A percentile compares a stretch with the other conserved stretches of the same genome.
Conservation (phyloP, 1,140 invertebrate genomes). For the Tenebrio molitor region DNA sequence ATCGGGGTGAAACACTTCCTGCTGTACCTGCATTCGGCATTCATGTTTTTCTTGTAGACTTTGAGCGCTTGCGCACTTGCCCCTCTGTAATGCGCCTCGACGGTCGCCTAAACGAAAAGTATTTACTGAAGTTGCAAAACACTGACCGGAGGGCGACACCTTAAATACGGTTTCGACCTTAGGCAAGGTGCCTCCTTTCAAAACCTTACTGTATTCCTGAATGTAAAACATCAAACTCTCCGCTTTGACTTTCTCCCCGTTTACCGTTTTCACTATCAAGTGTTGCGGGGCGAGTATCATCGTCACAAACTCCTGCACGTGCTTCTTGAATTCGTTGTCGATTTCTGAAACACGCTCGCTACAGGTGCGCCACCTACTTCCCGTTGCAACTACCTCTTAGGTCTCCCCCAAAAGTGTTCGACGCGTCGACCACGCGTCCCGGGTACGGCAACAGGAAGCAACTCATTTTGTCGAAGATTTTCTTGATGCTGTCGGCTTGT, state of each 20-base stretch:
- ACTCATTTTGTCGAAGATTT: background rate
- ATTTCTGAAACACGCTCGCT: background rate
- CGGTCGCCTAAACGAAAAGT: slow-evolving; percentile 7
- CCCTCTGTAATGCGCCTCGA: background rate
- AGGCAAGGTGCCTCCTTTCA: background rate
- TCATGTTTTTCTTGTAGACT: slow-evolving; percentile 2
- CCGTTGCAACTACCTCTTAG: background rate
- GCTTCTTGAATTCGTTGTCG: background rate
- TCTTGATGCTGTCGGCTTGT: background rate
- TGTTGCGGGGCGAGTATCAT: slow-evolving; percentile 3
- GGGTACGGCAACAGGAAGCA: slow-evolving; percentile 18
- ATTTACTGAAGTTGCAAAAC: background rate
- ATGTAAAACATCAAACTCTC: background rate
- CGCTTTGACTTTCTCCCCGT: slow-evolving; percentile 1
- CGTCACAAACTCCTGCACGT: background rate
- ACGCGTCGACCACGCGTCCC: slow-evolving; percentile 6
- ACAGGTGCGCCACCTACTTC: too few relatives aligned
- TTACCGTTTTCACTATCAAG: slow-evolving; percentile 1
- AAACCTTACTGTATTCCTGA: background rate
- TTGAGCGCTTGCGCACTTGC: background rate
- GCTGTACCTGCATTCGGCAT: background rate
- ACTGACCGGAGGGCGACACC: background rate
- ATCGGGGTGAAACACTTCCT: background rate
- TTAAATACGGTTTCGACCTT: slow-evolving; percentile 7
- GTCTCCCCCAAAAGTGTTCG: background rate